Base-by-base conservation (phyloP, 2,888 invertebrate species). In the Imbricaverruca yamaguchii region DNA sequence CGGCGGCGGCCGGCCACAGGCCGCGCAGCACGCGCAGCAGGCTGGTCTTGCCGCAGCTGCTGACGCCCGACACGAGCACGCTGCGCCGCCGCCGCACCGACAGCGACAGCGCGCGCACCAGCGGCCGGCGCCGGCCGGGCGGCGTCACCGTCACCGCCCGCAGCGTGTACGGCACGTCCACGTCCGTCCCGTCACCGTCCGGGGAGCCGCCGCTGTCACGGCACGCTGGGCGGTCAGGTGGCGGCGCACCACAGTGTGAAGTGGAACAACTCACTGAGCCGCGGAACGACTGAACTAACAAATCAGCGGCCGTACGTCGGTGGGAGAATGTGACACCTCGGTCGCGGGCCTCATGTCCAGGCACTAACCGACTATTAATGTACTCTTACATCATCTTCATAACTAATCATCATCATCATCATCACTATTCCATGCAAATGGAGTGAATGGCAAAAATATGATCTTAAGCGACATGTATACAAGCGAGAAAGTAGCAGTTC, bases 1-100 rank as follows among this genome's bases (percentile, higher is more conserved):
- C 87, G 69, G 83, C 81, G 12, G 83, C 84, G 79, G 86, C 85
- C 13, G 87, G 87, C 90, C 90, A 91, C n/a, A 91, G 85, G 10
- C 89, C 89, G 83, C 88, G 87, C 65, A 91, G 85, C 57, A 90
- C 86, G 57, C 91, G 85, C 25, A 91, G 85, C n/a, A 91, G 85
- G 63, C 90, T 90, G 23, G 89, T 89, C 85, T 91, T 91, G 15
- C 90, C 91, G 84, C 88, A 87, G 3, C 90, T 89, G 85, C 90
- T 90, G 83, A 88, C 87, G 11, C 91, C 91, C 39, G 89, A 89
- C 57, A 91, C 87, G n/a, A 91, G 85, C 2, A 90, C 83, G 83
- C 89, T 89, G 61, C 86, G 85, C 3, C 88, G 88, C 63, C 86
- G 85, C 39, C 85, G 85, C 79, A 90, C 85, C 82, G 87, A 85